Evolutionary conservation across 1,140 invertebrate genomes (phyloP).

Genomic region (Frieseomelitta varia): DNA sequence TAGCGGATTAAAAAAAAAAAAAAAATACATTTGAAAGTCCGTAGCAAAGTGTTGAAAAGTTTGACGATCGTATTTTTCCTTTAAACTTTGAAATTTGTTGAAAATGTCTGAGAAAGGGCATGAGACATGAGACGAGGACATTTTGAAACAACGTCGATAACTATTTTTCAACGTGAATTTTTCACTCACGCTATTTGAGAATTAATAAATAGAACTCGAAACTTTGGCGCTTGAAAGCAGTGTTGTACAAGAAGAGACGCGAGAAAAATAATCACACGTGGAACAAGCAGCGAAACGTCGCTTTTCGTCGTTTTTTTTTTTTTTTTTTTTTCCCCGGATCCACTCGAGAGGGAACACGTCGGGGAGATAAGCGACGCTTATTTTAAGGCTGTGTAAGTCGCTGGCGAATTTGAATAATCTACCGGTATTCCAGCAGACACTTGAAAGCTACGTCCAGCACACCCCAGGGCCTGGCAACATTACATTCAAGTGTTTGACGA

Average conservation of each 20-base stretch:
- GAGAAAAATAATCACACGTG: background rate
- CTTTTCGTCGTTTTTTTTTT: background rate
- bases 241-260: background rate
- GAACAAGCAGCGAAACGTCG: background rate
- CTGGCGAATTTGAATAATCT: constrained; percentile 74
- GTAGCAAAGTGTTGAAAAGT: no score
- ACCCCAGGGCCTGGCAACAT: constrained; percentile 66
- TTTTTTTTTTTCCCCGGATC: background rate
- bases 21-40: no score
- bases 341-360: constrained; percentile 38
- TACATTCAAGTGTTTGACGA: constrained; percentile 77
- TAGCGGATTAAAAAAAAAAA: no score
- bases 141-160: no score
- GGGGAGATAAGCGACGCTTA: constrained; percentile 67
- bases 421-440: constrained; percentile 68
- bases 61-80: no score
- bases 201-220: no score
- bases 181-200: no score
- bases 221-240: background rate
- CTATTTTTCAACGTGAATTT: no score
- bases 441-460: constrained; percentile 60
- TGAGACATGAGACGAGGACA: no score
- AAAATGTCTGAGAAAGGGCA: no score
- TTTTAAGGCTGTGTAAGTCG: constrained; percentile 66
- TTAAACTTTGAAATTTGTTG: no score